Base-by-base conservation (phyloP, 2,888 invertebrate species). In the Pristionchus japonicus region DNA sequence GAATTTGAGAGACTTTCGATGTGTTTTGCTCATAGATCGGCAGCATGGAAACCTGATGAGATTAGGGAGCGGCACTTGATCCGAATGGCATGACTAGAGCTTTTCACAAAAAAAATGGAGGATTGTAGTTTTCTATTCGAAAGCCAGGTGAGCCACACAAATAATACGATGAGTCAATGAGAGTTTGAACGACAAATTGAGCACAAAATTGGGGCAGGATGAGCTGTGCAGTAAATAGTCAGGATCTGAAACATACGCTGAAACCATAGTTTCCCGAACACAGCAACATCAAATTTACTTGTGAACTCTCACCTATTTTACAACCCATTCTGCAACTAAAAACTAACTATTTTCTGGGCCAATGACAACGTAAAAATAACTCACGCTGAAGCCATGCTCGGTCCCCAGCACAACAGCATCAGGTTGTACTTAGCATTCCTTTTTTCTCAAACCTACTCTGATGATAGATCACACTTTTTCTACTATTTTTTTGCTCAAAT, bases 401-500 rank as follows among this genome's bases (percentile, higher is more conserved):
- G 97, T 34, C 98, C 97, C 99, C 99, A 99, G 95, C 99, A 99
- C 27, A 99, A 95, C 49, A 98, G 96, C 97, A 99, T 98, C 91
- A 99, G 95, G 95, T 99, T 99, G 95, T 98, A 99, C 94, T 97
- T 97, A 0, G 98, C 98, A 95, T 99, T 99, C n/a, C n/a, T n/a
- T n/a, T n/a, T n/a, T n/a, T n/a, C n/a, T n/a, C n/a, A n/a, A n/a
- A n/a, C n/a, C n/a, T n/a, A n/a, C n/a, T n/a, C n/a, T n/a, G n/a
- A n/a, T n/a, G n/a, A n/a, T n/a, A n/a, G n/a, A n/a, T n/a, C n/a
- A n/a, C n/a, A n/a, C n/a, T n/a, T n/a, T n/a, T n/a, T n/a, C n/a
- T n/a, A n/a, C n/a, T n/a, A n/a, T n/a, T n/a, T n/a, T n/a, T n/a
- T n/a, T n/a, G n/a, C n/a, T n/a, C n/a, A n/a, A n/a, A n/a, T n/a